Base-by-base conservation (phyloP, 2,797 vertebrate species). In the Clarias fuscus region DNA sequence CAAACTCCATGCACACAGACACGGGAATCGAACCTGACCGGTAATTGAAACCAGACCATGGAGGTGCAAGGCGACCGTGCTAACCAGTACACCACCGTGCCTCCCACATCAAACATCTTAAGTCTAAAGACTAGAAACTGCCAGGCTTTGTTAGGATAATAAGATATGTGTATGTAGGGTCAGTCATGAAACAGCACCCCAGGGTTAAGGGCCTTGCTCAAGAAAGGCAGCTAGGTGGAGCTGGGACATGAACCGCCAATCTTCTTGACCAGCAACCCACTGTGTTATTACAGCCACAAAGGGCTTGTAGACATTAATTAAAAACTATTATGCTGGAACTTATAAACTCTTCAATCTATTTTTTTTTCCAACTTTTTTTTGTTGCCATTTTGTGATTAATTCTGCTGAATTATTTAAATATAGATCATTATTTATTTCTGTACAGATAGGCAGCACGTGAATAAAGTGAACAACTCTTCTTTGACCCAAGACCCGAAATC, bases 281-380 rank as follows among this genome's bases (percentile, higher is more conserved):
- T 56, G 13, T 53, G 48, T 56, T 56, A 56, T 3, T 56, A 56
- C 53, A 56, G 13, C 13, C 53, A 14, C 53, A 56, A 56, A 56
- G 53, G 53, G 53, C 53, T 77, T 58, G 73, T 27, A 76, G 48
- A 37, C 76, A 11, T 79, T 79, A 40, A 79, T 78, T 11, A 59
- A 22, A 78, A 15, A 33, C 37, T 10, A 37, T 14, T 37, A 13
- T 22, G 56, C 27, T 13, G 11, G 18, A 5, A 78, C 43, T 5
- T 48, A 73, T 5, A 22, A 13, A 56, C 37, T 37, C 37, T 37
- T 37, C 37, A 37, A 3, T 4, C 3, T 37, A 37, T 37, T 37
- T 37, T 37, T 37, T 37, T 37, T 59, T 0, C 18, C 11, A 75
- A 53, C 48, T 76, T 22, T 5, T 62, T 17, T 33, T n/a, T 30